These are phyloP conservation scores for Bombyx huttoni DNA, from an alignment of 2,888 invertebrate genomes.

Conservation along the genomic window DNA sequence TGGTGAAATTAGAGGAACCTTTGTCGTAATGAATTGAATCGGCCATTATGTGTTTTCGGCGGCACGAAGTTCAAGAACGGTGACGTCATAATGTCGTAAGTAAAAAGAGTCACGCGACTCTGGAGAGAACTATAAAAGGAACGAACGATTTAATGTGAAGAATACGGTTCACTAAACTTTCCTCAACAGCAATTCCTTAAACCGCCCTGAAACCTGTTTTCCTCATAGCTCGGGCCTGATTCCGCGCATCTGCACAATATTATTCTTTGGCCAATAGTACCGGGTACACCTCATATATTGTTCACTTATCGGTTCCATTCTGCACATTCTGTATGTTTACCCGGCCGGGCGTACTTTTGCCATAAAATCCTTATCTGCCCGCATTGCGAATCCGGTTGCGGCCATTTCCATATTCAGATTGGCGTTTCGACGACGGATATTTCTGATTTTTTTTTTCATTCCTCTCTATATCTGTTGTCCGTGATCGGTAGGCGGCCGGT, in stretches of 20 bases:
- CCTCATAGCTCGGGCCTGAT: background rate
- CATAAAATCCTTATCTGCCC: constrained; percentile 62
- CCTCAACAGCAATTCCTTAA: background rate
- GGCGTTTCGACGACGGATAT: constrained; percentile 25
- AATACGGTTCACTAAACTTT: too few species aligned
- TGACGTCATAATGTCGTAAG: background rate
- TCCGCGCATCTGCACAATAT: constrained; percentile 2
- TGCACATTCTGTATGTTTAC: constrained; percentile 34
- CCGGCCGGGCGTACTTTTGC: constrained; percentile 30
- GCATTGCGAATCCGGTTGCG: constrained; percentile 52
- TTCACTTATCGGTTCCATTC: constrained; percentile 37
- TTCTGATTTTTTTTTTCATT: constrained; percentile 21
- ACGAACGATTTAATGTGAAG: too few species aligned
- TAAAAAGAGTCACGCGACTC: too few species aligned
- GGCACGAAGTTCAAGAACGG: background rate
- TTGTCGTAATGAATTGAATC: background rate
- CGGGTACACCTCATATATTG: constrained; percentile 16
- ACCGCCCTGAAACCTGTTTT: background rate
- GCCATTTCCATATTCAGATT: constrained; percentile 62
- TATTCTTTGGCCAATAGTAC: constrained; percentile 10
- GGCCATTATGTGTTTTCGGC: too few species aligned
- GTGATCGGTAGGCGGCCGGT: constrained; percentile 22
- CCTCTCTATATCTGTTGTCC: constrained; percentile 5
- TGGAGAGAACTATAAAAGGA: too few species aligned
- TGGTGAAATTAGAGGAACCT: constrained; percentile 2